Conservation (phyloP, 2,888 invertebrate genomes). For the Aproaerema taeniolella region DNA sequence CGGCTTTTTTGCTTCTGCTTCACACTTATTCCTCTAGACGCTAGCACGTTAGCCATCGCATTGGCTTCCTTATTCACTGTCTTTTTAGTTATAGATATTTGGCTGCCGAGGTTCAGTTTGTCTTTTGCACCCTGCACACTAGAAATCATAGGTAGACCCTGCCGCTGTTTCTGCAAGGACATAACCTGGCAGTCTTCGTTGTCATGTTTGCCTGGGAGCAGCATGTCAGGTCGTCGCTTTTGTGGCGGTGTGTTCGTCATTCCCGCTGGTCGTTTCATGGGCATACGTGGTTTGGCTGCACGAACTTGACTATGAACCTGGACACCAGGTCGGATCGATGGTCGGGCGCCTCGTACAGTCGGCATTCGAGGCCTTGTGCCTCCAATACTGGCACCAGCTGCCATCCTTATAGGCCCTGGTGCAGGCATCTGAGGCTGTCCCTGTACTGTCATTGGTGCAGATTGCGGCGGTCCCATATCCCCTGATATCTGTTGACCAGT, state of each 20-base stretch:
- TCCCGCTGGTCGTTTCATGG: conserved; percentile 53
- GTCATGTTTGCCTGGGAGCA: conserved; percentile 83
- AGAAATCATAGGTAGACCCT: conserved; percentile 84
- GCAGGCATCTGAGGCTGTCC: conserved; percentile 42
- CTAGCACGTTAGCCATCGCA: conserved; percentile 86
- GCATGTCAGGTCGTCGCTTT: conserved; percentile 78
- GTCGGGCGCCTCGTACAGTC: conserved; percentile 44
- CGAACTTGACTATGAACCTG: conserved; percentile 63
- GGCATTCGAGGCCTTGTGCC: conserved; percentile 56
- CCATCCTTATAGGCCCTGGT: conserved; percentile 58
- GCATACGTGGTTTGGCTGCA: conserved; percentile 53
- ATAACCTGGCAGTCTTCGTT: conserved; percentile 87
- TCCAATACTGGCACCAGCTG: conserved; percentile 45
- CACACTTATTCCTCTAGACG: conserved; percentile 86
- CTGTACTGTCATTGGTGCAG: no score
- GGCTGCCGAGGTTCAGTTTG: conserved; percentile 83
- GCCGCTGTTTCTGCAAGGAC: conserved; percentile 84
- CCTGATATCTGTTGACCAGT: conserved; percentile 33
- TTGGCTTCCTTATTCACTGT: conserved; percentile 83
- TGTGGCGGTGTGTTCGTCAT: conserved; percentile 38
- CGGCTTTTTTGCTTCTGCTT: conserved; percentile 80
- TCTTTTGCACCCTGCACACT: conserved; percentile 82
- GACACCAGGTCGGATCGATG: conserved; percentile 55
- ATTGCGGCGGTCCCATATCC: conserved; percentile 26
- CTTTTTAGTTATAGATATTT: conserved; percentile 82